phyloP scores from a whole-genome alignment of 2,113 vertebrate genomes.

The Bostrychus sinensis region DNA sequence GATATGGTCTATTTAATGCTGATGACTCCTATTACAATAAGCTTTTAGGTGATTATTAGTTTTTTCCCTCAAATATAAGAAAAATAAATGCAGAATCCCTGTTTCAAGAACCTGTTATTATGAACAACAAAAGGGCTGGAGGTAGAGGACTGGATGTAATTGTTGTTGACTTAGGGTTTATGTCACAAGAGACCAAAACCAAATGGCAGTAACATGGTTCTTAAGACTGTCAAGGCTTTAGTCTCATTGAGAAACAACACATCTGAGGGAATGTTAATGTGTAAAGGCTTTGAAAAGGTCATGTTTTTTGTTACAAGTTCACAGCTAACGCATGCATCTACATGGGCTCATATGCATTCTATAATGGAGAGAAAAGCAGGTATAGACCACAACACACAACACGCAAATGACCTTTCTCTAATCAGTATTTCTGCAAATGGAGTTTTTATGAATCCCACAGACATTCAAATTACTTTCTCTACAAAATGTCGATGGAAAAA shows the following conservation, averaged over 20 bases:
- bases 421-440: constrained; percentile 55
- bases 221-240: constrained; percentile 63
- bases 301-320: constrained; percentile 41
- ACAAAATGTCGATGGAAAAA: constrained; percentile 24
- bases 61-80: no score
- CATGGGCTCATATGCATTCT: background rate
- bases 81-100: no score
- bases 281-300: constrained; percentile 68
- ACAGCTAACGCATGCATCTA: constrained; percentile 12
- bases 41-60: no score
- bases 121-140: no score
- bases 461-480: constrained; percentile 45
- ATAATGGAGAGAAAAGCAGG: background rate
- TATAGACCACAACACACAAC: constrained; percentile 19
- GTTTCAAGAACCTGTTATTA: no score
- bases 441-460: constrained; percentile 48
- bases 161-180: constrained; percentile 47
- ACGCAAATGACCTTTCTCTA: constrained; percentile 56
- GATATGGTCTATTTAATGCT: no score
- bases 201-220: constrained; percentile 46
- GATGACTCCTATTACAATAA: no score
- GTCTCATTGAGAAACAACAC: constrained; percentile 46
- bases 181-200: constrained; percentile 29
- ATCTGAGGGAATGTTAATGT: constrained; percentile 68
- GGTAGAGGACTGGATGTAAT: no score